Conservation (phyloP, 1,140 invertebrate genomes). For the Philaenus spumarius region DNA sequence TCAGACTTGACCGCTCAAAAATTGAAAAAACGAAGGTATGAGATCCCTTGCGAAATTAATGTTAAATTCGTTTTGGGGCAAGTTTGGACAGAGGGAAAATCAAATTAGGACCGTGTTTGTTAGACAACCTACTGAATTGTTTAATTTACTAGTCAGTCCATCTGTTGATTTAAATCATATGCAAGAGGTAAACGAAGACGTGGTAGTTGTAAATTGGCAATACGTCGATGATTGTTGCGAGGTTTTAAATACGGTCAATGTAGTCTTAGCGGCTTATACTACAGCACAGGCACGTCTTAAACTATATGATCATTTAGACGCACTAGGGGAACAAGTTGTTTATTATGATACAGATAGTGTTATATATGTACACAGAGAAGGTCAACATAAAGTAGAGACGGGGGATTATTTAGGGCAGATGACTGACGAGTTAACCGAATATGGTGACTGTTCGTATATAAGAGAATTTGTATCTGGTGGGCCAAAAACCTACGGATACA, state of each 20-base stretch:
- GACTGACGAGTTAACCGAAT: conserved; percentile 31
- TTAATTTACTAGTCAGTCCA: conserved; percentile 31
- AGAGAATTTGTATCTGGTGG: conserved; percentile 30
- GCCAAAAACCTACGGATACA: conserved; percentile 34
- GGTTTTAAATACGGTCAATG: conserved; percentile 28
- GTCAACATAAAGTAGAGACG: conserved; percentile 20
- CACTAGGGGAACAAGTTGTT: conserved; percentile 31
- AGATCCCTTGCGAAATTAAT: conserved; percentile 34
- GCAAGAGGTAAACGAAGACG: conserved; percentile 27
- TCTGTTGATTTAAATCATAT: conserved; percentile 23
- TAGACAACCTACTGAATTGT: conserved; percentile 26
- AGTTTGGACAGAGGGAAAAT: conserved; percentile 33
- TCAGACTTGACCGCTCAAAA: conserved; percentile 33
- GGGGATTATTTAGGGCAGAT: conserved; percentile 35
- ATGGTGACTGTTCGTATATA: conserved; percentile 31
- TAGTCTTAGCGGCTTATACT: conserved; percentile 36
- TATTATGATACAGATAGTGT: conserved; percentile 42
- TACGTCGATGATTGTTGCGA: conserved; percentile 22
- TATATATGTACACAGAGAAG: conserved; percentile 27
- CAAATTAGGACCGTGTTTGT: conserved; percentile 31
- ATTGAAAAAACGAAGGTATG: conserved; percentile 37
- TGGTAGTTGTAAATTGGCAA: conserved; percentile 28
- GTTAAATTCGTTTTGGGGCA: conserved; percentile 38
- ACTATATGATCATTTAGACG: conserved; percentile 37
- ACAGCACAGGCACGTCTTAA: conserved; percentile 39